A percentile compares a stretch with the other conserved stretches of the same genome.
Evolutionary conservation across 1,140 invertebrate species (phyloP).

Genomic region (Octopus bimaculoides): DNA sequence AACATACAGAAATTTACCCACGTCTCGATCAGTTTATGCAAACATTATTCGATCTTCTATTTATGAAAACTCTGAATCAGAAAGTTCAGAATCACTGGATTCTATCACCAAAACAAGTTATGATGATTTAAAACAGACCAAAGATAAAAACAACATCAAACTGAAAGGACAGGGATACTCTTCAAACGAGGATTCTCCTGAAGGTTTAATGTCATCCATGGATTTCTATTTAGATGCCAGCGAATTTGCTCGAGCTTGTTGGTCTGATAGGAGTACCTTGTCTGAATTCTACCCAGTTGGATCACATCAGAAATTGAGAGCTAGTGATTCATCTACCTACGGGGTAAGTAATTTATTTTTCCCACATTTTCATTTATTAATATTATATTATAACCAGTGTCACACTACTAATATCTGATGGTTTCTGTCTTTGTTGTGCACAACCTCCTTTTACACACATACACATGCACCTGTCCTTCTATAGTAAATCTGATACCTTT

Average conservation of each 20-base stretch:
- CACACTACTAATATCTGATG: no score
- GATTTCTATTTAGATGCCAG: neutral
- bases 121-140: neutral
- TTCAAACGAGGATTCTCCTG: neutral
- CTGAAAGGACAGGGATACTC: neutral
- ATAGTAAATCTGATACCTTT: no score
- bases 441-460: no score
- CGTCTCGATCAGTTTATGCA: neutral
- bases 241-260: neutral
- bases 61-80: neutral
- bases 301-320: neutral
- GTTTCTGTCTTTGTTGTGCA: no score
- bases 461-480: no score
- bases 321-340: neutral
- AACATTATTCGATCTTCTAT: slow-evolving; percentile 1
- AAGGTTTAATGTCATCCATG: neutral
- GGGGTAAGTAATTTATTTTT: neutral
- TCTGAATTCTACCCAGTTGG: neutral
- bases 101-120: neutral
- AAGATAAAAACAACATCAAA: neutral
- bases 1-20: no score
- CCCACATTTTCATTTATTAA: no score
- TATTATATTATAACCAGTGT: no score
- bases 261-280: slow-evolving; percentile 4
- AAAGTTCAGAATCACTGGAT: neutral